Conservation (phyloP, 2,888 invertebrate species). For the Hoplodrina ambigua region DNA sequence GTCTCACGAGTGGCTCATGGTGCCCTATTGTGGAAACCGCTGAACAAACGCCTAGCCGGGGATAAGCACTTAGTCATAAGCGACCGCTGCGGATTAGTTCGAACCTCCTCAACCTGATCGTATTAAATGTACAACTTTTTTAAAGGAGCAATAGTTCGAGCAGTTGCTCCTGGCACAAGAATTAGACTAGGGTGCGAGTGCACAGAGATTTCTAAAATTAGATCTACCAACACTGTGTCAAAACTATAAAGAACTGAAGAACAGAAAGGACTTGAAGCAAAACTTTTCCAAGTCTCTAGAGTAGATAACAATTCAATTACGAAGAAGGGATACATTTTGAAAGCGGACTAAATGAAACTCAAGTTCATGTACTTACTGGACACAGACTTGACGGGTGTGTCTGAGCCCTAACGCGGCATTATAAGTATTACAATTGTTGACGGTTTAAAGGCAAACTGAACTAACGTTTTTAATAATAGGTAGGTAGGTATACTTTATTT, state of each 20-base stretch:
- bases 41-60: slow-evolving; percentile 11
- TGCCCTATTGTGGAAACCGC: slow-evolving; percentile 35
- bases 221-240: too few relatives aligned
- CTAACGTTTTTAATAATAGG: slow-evolving; percentile 25
- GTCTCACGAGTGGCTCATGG: slow-evolving; percentile 48
- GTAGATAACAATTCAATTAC: too few relatives aligned
- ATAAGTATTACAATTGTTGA: slow-evolving; percentile 25
- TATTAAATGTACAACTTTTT: neutral
- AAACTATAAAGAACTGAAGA: too few relatives aligned
- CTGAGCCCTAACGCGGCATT: slow-evolving; percentile 15
- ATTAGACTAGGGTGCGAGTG: too few relatives aligned
- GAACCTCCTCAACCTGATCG: too few relatives aligned
- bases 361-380: neutral
- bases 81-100: neutral
- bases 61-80: neutral
- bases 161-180: too few relatives aligned
- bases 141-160: too few relatives aligned
- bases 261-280: too few relatives aligned
- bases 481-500: slow-evolving; percentile 16
- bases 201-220: too few relatives aligned
- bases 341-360: neutral
- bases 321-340: too few relatives aligned
- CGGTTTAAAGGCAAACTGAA: slow-evolving; percentile 24
- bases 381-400: neutral
- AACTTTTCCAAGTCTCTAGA: too few relatives aligned